Percentiles rank a stretch among this genome's conserved stretches.
Conservation (phyloP, 2,797 vertebrate genomes). For the Melanogrammus aeglefinus region DNA sequence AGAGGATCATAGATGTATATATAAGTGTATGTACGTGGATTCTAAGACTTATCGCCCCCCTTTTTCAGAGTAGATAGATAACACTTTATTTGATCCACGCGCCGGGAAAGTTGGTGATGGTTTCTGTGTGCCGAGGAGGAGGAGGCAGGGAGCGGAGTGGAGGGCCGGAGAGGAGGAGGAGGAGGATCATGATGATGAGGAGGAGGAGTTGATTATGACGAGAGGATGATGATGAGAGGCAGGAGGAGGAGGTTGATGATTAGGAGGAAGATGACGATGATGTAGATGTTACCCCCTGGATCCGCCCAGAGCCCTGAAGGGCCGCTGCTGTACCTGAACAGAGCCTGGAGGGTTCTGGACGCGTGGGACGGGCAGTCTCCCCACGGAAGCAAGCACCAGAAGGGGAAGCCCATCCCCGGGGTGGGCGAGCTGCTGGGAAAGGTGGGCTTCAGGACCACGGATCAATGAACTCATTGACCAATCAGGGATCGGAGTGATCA, state of each 20-base stretch:
- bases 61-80: too few relatives aligned
- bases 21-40: not conserved
- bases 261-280: not conserved
- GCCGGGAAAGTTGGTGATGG: too few relatives aligned
- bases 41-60: not conserved
- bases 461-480: not conserved
- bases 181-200: not conserved
- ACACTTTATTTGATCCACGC: too few relatives aligned
- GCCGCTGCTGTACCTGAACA: slow-evolving; percentile 84
- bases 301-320: slow-evolving; percentile 55
- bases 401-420: slow-evolving; percentile 79
- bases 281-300: not conserved
- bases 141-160: not conserved
- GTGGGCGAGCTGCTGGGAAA: slow-evolving; percentile 76
- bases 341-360: slow-evolving; percentile 78
- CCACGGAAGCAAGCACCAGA: slow-evolving; percentile 79
- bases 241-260: not conserved
- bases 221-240: too few relatives aligned
- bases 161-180: too few relatives aligned
- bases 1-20: not conserved
- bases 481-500: not conserved
- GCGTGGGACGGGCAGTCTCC: slow-evolving; percentile 89
- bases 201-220: too few relatives aligned
- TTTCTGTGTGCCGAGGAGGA: not conserved
- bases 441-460: slow-evolving; percentile 56